These are phyloP conservation scores for Ataeniobius toweri DNA, from an alignment of 2,797 vertebrate genomes.

Conservation along the genomic window DNA sequence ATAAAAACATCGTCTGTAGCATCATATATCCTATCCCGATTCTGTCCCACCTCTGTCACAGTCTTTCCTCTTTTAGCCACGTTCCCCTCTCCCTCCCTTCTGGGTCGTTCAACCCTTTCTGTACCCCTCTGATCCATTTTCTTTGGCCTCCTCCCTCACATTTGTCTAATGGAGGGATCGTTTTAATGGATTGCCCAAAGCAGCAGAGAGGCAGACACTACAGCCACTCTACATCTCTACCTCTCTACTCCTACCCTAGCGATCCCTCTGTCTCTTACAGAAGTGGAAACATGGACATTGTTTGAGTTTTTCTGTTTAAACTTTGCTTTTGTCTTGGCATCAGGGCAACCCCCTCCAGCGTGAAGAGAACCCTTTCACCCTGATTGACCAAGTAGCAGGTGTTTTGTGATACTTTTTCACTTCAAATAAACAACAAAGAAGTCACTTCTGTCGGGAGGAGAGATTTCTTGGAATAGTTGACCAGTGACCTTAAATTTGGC, in stretches of 20 bases:
- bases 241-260: slow-evolving; percentile 54
- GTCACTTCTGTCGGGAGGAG: slow-evolving; percentile 43
- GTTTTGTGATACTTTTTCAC: slow-evolving; percentile 41
- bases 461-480: slow-evolving; percentile 30
- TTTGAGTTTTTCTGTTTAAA: slow-evolving; percentile 24
- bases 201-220: slow-evolving; percentile 57
- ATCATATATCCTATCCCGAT: slow-evolving; percentile 57
- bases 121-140: slow-evolving; percentile 65
- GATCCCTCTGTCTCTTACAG: slow-evolving; percentile 52
- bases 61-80: slow-evolving; percentile 50
- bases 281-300: slow-evolving; percentile 54
- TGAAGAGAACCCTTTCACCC: slow-evolving; percentile 56
- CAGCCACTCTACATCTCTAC: slow-evolving; percentile 67
- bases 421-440: slow-evolving; percentile 59
- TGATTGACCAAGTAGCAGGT: slow-evolving; percentile 56
- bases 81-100: slow-evolving; percentile 44
- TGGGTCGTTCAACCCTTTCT: slow-evolving; percentile 68
- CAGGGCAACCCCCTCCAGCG: slow-evolving; percentile 59
- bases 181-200: slow-evolving; percentile 76
- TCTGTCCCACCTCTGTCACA: slow-evolving; percentile 47
- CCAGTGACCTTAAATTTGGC: slow-evolving; percentile 44
- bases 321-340: slow-evolving; percentile 63
- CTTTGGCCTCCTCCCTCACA: slow-evolving; percentile 66
- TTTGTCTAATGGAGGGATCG: slow-evolving; percentile 75
- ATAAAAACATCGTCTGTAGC: slow-evolving; percentile 48